Percentiles rank a stretch among this genome's conserved stretches.
phyloP scores from a whole-genome alignment of 2,113 vertebrate genomes.

The Erythrocebus patas region DNA sequence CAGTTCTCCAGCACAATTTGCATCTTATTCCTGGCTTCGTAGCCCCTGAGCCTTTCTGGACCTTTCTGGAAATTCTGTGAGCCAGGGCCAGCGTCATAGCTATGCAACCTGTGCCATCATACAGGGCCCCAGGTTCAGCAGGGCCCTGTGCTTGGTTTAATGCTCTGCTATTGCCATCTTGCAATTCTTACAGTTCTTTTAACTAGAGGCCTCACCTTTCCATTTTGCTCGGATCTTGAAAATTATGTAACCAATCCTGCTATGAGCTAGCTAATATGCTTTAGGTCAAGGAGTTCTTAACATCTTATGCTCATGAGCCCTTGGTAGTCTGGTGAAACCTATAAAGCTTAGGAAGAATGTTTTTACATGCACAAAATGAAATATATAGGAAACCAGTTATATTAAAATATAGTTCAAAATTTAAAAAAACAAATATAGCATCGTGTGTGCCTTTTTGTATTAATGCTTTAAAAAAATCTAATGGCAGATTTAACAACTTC shows the following conservation, averaged over 20 bases:
- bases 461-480: background rate
- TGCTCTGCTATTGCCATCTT: background rate
- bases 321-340: background rate
- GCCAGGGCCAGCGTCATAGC: background rate
- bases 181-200: background rate
- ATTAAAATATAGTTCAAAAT: background rate
- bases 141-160: background rate
- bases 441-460: background rate
- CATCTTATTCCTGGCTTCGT: no score
- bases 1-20: background rate
- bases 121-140: no score
- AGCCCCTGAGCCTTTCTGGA: background rate
- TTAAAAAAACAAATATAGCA: background rate
- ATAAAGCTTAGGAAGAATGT: background rate
- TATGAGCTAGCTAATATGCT: background rate
- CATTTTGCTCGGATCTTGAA: background rate
- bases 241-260: background rate
- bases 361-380: background rate
- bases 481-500: background rate
- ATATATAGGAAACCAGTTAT: background rate
- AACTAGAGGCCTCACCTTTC: background rate
- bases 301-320: background rate
- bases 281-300: background rate
- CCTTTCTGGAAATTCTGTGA: background rate
- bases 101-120: background rate